Conservation (phyloP, 2,113 vertebrate species). For the Scolopax mira region DNA sequence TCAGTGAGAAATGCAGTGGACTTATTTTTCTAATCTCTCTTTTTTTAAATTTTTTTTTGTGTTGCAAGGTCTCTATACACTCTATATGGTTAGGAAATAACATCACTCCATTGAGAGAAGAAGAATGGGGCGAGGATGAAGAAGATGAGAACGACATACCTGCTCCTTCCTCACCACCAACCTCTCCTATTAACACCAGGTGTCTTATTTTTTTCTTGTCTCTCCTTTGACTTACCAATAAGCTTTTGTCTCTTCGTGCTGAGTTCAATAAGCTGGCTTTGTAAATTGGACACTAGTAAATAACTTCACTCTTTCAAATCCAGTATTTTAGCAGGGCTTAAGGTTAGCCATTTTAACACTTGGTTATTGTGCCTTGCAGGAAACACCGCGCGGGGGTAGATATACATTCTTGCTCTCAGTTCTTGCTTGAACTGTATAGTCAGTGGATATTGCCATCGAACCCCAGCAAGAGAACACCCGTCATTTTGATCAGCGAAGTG, state of each 20-base stretch:
- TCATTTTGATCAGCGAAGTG: conserved; percentile 92
- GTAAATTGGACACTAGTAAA: neutral
- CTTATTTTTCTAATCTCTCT: neutral
- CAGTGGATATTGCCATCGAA: conserved; percentile 93
- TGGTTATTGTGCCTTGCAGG: conserved; percentile 65
- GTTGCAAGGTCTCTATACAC: conserved; percentile 91
- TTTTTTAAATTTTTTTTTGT: neutral
- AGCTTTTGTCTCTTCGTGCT: neutral
- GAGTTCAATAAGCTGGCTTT: neutral
- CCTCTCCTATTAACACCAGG: conserved; percentile 94
- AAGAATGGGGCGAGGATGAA: conserved; percentile 96
- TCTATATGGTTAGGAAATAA: conserved; percentile 96
- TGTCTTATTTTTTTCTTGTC: conserved; percentile 20
- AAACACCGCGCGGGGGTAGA: conserved; percentile 98
- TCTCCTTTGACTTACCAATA: neutral
- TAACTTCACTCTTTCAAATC: neutral
- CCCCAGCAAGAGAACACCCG: conserved; percentile 85
- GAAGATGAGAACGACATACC: conserved; percentile 91
- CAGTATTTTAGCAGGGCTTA: neutral
- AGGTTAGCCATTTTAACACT: neutral
- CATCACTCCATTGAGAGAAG: conserved; percentile 93
- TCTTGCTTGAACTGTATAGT: conserved; percentile 94
- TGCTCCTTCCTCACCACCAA: conserved; percentile 81
- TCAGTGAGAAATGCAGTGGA: neutral
- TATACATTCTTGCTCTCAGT: conserved; percentile 98